These are phyloP conservation scores for Drosophila nigritarsus DNA, from an alignment of 2,888 invertebrate genomes.

Conservation along the genomic window DNA sequence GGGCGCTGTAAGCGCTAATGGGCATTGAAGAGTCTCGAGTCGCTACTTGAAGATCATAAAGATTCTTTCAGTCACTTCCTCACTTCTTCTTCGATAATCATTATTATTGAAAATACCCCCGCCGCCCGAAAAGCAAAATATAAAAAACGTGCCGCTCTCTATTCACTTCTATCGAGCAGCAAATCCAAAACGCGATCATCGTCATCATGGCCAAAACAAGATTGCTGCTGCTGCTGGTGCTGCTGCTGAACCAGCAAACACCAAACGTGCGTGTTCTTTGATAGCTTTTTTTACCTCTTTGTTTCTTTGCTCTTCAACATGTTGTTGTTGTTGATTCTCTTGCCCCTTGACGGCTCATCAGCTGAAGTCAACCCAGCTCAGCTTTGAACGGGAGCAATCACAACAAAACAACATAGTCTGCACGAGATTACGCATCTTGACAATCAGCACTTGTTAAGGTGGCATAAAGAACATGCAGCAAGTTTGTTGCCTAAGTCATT, in stretches of 20 bases:
- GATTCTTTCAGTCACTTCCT: slow-evolving; percentile 72
- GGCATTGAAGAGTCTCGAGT: slow-evolving; percentile 67
- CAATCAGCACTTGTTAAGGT: slow-evolving; percentile 54
- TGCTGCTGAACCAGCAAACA: slow-evolving; percentile 6
- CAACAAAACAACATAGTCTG: slow-evolving; percentile 21
- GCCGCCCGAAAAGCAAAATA: slow-evolving; percentile 48
- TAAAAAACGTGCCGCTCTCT: slow-evolving; percentile 71
- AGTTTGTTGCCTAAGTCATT: slow-evolving; percentile 57
- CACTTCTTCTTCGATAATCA: slow-evolving; percentile 76
- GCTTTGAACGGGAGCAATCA: slow-evolving; percentile 52
- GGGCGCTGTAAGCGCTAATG: slow-evolving; percentile 78
- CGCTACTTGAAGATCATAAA: slow-evolving; percentile 60
- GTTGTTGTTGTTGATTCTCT: slow-evolving; percentile 7
- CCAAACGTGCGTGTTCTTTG: slow-evolving; percentile 59
- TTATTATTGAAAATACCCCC: slow-evolving; percentile 75
- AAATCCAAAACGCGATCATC: slow-evolving; percentile 47
- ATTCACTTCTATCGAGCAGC: slow-evolving; percentile 14
- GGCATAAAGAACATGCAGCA: slow-evolving; percentile 29
- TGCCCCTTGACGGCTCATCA: slow-evolving; percentile 45
- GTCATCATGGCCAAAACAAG: slow-evolving; percentile 69
- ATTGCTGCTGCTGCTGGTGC: slow-evolving; percentile 56
- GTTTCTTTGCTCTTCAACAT: slow-evolving; percentile 8
- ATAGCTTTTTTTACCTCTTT: slow-evolving; percentile 54
- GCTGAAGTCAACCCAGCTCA: slow-evolving; percentile 19
- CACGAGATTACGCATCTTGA: slow-evolving; percentile 48